A percentile compares a stretch with the other conserved stretches of the same genome.
These are phyloP conservation scores for Lipophrys pholis DNA, from an alignment of 2,113 vertebrate genomes.

Conservation along the genomic window DNA sequence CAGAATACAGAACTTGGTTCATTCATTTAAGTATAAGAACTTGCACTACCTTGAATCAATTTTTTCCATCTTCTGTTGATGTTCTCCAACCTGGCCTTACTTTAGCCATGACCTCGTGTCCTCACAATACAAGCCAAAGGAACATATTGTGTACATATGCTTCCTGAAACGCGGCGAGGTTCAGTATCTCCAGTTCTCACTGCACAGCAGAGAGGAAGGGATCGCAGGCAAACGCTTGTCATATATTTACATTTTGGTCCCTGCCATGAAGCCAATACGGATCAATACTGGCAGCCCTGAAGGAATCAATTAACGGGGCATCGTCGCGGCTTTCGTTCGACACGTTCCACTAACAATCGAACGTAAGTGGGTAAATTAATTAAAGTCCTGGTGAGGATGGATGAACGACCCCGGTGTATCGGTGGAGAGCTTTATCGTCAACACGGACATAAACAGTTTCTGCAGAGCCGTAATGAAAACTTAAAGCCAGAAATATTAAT, in stretches of 20 bases:
- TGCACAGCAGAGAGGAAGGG: constrained; percentile 1
- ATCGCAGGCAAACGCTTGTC: background rate
- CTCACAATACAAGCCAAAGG: no score
- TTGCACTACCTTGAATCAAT: no score
- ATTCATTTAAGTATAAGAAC: no score
- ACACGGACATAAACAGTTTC: constrained; percentile 27
- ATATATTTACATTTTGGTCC: constrained; percentile 36
- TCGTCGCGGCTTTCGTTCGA: constrained; percentile 29
- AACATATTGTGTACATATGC: no score
- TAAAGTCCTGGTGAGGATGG: constrained; percentile 28
- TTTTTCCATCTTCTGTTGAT: no score
- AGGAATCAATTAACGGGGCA: constrained; percentile 56
- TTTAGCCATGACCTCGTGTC: no score
- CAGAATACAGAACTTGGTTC: no score
- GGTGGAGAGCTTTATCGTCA: constrained; percentile 23
- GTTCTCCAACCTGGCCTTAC: no score
- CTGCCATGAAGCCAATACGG: constrained; percentile 33
- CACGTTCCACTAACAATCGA: constrained; percentile 33
- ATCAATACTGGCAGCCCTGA: constrained; percentile 37
- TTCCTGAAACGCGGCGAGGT: no score
- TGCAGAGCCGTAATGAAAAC: constrained; percentile 36
- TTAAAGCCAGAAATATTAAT: constrained; percentile 58
- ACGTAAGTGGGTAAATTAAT: constrained; percentile 32
- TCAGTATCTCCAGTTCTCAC: background rate
- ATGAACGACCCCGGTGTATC: constrained; percentile 2